Evolutionary conservation across 64 coral and sea anemone species (phyloP), one percentile per base, ranked within the genome.

Genomic region (Astreopora myriophthalma): DNA sequence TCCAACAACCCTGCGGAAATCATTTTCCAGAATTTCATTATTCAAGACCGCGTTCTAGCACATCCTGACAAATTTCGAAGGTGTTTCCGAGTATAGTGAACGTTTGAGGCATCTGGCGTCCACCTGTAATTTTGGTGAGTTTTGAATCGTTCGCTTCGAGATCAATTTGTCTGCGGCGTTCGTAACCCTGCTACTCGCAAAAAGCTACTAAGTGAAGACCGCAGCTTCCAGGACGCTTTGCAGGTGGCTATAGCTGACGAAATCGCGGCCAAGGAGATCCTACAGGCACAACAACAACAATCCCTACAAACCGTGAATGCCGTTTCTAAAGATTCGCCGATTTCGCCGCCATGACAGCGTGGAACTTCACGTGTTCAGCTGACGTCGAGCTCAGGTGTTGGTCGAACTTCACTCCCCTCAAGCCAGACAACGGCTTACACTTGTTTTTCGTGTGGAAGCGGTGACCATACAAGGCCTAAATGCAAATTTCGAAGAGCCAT

Each of bases 141-240:
- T 79, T 38, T 90, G 22, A 76, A 68, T 29, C 24, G 66, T 57
- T 84, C 40, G 6, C 42, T 92, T 37, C 44, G 80, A 3, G 90
- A 85, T 36, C 90, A 71, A 20, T 92, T 92, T 39, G 66, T 95
- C n/a, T 87, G 73, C 82, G 89, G 94, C 17, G 64, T 95, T 29
- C 33, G 46, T 38, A 91, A 88, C 52, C 23, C 68, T 71, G 63
- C 84, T 10, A 91, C 82, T 10, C 71, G 80, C 17, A 89, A 89
- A 51, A 95, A 94, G 29, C 80, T 91, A 8, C 44, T 90, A 1
- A 69, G 71, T 86, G 58, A 90, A 95, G 88, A 95, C 36, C 22
- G 61, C 1, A 72, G 30, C 7, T 95, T 87, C 74, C 71, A 72
- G 46, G 61, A 82, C 12, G 75, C 76, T 0, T 22, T 90, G 11